Evolutionary conservation across 2,797 vertebrate genomes (phyloP), one percentile per base, ranked within the genome.

Genomic region (Taeniopygia guttata): DNA sequence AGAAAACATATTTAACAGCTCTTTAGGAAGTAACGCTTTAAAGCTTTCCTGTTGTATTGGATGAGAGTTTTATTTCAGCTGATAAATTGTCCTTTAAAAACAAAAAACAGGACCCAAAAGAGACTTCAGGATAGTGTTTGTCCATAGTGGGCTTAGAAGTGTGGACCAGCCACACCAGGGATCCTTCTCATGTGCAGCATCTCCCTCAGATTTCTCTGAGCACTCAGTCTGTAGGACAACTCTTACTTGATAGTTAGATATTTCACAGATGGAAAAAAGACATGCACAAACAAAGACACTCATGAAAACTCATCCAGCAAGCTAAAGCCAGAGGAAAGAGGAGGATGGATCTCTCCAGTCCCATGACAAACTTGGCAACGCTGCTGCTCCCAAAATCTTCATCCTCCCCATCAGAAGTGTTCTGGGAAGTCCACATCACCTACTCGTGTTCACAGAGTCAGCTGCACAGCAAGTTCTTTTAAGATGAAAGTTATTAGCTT

Each of bases 181-280:
- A 72, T n/a, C 14, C 67, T 29, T 10, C n/a, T n/a, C 2, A 0
- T 0, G 23, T 1, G 5, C 40, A 55, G 30, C 5, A 0, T 8
- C 21, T 42, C 48, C 38, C 46, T 38, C 11, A 1, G 11, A 48
- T 27, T 64, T 58, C 69, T 84, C 54, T 12, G n/a, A 72, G 40
- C 16, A 22, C 20, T 52, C 30, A 11, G 10, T 38, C 54, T 18
- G 30, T 1, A 93, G 49, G 60, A 87, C 56, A 66, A 32, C 1
- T 21, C 4, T 49, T 19, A 36, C 25, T 60, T 72, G 17, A 62
- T 1, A 52, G 32, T 36, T 1, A 5, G 9, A 0, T 34, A 29
- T 29, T 63, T 68, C 12, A 72, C 7, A 66, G 30, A 46, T 54
- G 52, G 63, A 63, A 80, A 64, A 64, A 52, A 62, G 30, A 60